Percentiles rank a stretch among this genome's conserved stretches.
Conservation (phyloP, 2,888 invertebrate genomes). For the Dioctria rufipes region DNA sequence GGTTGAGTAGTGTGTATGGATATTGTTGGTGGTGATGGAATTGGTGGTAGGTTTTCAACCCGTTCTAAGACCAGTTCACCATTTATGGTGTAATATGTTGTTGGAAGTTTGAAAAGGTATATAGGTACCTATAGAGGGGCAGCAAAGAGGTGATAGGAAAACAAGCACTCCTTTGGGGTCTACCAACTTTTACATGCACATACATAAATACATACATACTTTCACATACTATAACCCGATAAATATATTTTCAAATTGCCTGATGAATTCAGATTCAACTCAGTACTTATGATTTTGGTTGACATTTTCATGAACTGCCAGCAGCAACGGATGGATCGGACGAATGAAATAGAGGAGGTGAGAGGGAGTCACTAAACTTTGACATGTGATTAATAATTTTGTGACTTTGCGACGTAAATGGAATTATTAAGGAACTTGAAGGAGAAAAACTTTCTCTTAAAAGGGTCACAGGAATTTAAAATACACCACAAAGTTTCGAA, state of each 20-base stretch:
- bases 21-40: constrained; percentile 1
- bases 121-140: not conserved
- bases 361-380: constrained; percentile 10
- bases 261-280: constrained; percentile 22
- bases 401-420: constrained; percentile 22
- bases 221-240: not conserved
- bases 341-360: not conserved
- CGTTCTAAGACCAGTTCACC: constrained; percentile 20
- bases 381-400: constrained; percentile 48
- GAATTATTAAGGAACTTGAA: not conserved
- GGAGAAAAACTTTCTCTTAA: not conserved
- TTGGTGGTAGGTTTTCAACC: not conserved
- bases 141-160: constrained; percentile 24
- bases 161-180: constrained; percentile 1
- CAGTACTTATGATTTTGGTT: not conserved
- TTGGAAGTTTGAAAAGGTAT: not conserved
- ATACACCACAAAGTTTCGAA: not conserved
- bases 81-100: not conserved
- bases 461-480: constrained; percentile 31
- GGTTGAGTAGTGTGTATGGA: too few species aligned
- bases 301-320: constrained; percentile 1
- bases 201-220: too few species aligned
- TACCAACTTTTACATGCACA: not conserved
- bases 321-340: not conserved
- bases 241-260: constrained; percentile 35